Evolutionary conservation across 2,797 vertebrate species (phyloP), one percentile per base, ranked within the genome.

Genomic region (Tamandua tetradactyla): DNA sequence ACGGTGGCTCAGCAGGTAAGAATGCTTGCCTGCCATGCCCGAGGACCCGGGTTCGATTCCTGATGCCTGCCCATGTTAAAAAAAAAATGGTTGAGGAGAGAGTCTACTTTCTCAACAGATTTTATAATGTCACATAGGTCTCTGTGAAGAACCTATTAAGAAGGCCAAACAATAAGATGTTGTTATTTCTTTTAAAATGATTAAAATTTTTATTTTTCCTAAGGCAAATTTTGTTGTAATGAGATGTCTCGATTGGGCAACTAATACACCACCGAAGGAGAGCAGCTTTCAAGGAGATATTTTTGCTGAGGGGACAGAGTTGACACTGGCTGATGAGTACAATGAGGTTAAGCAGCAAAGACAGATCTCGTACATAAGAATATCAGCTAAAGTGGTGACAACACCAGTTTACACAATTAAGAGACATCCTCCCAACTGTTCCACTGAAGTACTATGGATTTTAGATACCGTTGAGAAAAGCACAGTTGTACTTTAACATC

Each of bases 151-250:
- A 94, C 85, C 89, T 57, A 71, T 80, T 87, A 95, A 94, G 94
- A 96, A 96, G 94, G 91, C 84, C 94, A 71, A 93, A 93, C 91
- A 95, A 78, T 88, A 94, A 59, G 89, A 79, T 95, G 93, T 72
- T 93, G 81, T n/a, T 57, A 55, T 95, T 94, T 96, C 94, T 93
- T 96, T 95, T 89, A 87, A 95, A 97, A 97, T 97, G 96, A 97
- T 96, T 97, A 96, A 95, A 97, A 97, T 97, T 97, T 97, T 96
- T 97, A 85, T 86, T 85, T 95, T 94, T 95, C 93, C 96, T 93
- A 95, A 96, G 96, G 95, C 94, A 93, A 94, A 82, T 78, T 94
- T 64, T 79, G 91, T 82, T 69, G 61, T 75, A 90, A 81, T 61
- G 89, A 93, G 86, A 93, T 92, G 68, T 85, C 83, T 61, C 69